Conservation (phyloP, 2,888 invertebrate species). For the Antheraea yamamai region DNA sequence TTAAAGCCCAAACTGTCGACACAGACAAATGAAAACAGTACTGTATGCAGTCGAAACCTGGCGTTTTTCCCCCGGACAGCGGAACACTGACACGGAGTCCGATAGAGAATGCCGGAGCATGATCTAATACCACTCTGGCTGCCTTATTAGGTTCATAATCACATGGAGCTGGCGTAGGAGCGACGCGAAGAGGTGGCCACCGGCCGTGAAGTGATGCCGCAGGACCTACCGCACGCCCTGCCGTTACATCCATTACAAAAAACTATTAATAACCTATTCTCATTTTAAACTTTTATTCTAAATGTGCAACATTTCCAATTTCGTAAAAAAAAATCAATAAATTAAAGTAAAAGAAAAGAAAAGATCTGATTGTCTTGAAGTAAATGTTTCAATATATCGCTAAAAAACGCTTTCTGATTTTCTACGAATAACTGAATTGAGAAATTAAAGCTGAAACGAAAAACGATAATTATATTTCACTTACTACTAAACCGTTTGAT, state of each 20-base stretch:
- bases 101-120: constrained; percentile 84
- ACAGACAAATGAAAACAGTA: not conserved
- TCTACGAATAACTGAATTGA: not conserved
- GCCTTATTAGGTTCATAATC: constrained; percentile 92
- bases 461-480: not conserved
- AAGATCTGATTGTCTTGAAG: too few relatives aligned
- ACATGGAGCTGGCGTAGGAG: constrained; percentile 93
- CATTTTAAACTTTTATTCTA: not conserved
- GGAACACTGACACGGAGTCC: constrained; percentile 79
- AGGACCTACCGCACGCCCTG: constrained; percentile 87
- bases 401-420: not conserved
- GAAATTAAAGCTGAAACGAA: not conserved
- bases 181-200: constrained; percentile 85
- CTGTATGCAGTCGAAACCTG: constrained; percentile 67
- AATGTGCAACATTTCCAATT: not conserved
- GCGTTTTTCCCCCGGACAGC: constrained; percentile 70
- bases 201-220: constrained; percentile 91
- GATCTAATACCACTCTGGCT: constrained; percentile 75
- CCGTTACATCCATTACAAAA: constrained; percentile 17
- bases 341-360: too few relatives aligned
- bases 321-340: not conserved
- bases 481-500: not conserved
- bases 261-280: not conserved
- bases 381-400: too few relatives aligned
- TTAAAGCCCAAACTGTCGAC: constrained; percentile 10